Evolutionary conservation across 2,888 invertebrate genomes (phyloP), one percentile per base, ranked within the genome.

Genomic region (Dasypogon diadema): DNA sequence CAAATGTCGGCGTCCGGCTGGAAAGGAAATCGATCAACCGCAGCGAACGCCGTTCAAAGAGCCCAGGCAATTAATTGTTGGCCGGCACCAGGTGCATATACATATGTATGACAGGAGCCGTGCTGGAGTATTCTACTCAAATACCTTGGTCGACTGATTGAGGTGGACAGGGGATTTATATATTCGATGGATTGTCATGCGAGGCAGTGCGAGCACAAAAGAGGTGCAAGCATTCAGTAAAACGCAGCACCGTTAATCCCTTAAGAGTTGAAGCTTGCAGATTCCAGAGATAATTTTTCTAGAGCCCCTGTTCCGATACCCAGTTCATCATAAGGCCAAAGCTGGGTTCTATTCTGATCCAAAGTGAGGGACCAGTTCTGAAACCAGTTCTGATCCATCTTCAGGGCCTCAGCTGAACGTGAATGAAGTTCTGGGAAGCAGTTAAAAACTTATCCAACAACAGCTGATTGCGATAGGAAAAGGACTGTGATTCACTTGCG

Each of bases 351-450:
- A 21, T 21, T 51, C n/a, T n/a, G 51, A 51, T 51, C 16, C 1
- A 12, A 18, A 51, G 51, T n/a, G 8, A 51, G 46, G 46, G 65
- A 65, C 65, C 48, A 46, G 65, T 65, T 65, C 65, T 48, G 6
- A 37, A 65, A 65, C 65, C 48, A 46, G 65, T 65, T 65, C 48
- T 34, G 37, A 72, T 55, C 72, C 72, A 72, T 54, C 55, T 58
- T 34, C 30, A 8, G 24, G 55, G 26, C 70, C 24, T 42, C 14
- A 2, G 55, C 34, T 73, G 74, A 75, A 77, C 75, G 76, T 77
- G 77, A 77, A 77, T 77, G 77, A 77, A 76, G 51, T 77, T 77
- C 77, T 76, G 12, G 74, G 77, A 76, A 75, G 26, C 74, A 75
- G 70, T 75, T 65, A 63, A 74, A 74, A 76, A 76, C 60, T 70